Base-by-base conservation (phyloP, 2,888 invertebrate genomes). In the Aricia artaxerxes region DNA sequence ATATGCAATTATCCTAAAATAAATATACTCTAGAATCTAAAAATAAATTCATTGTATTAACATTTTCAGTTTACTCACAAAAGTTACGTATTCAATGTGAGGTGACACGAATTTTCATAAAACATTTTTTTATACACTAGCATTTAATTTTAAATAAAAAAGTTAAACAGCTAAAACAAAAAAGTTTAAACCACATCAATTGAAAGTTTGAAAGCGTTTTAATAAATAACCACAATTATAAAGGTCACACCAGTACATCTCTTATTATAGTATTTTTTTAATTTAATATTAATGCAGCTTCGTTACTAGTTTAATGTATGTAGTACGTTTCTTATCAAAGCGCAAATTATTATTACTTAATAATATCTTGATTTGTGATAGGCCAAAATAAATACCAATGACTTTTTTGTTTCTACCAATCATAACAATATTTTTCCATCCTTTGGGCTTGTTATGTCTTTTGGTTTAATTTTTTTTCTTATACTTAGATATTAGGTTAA, bases 1-100 rank as follows among this genome's bases (percentile, higher is more conserved):
- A 11, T 75, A 76, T 49, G 53, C 35, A 35, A 69, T 13, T 31
- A 53, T 35, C 76, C 53, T 76, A 76, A 76, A 76, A 76, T 76
- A 44, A 73, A 73, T 31, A 24, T 53, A 57, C 13, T 76, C 76
- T 76, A 76, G 16, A 57, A 57, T 76, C 31, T 53, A 76, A 53
- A 76, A 35, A 53, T 49, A 75, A 24, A 6, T 44, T 24, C 13
- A 35, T 35, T 69, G 5, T 3, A 13, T 35, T 38, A 13, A 69
- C 35, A 35, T 69, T 57, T 31, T 11, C 13, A 13, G 76, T 76
- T 76, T 57, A 76, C 76, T 76, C 35, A 76, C 16, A 76, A 76
- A 13, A 76, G 6, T 57, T 76, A 53, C 4, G 13, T 1, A 1
- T 6, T 7, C 2, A 60, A n/a, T 1, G 60, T n/a, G n/a, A n/a